Evolutionary conservation across 2,797 vertebrate species (phyloP), one percentile per base, ranked within the genome.

Genomic region (Myiotriccus ornatus): DNA sequence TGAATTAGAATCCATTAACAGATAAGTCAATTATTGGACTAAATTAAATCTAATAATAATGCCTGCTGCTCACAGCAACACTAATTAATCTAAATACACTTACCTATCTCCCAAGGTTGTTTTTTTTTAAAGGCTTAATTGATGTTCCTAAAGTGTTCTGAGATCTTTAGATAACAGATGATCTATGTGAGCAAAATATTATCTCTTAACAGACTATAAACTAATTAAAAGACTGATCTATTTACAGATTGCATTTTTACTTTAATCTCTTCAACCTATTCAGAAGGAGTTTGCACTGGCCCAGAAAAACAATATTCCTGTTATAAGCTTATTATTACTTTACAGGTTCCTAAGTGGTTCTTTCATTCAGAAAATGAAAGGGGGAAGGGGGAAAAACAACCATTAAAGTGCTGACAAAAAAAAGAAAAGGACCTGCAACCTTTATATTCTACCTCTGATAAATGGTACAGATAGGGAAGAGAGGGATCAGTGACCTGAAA

Each of bases 401-500:
- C 77, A 81, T 91, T 95, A 96, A 92, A 93, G 63, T 90, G 69
- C 76, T 75, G 84, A 93, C 74, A 27, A 73, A 84, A 87, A 73
- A 49, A 53, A 68, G 9, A 80, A 84, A 86, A 73, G 50, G 89
- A 94, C 82, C 87, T 93, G 89, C 81, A 97, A 93, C 82, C 91
- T 96, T 96, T 96, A 92, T 93, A 93, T 95, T 84, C 91, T 95
- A 94, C 92, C 95, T 96, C 95, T 49, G 96, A 96, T 96, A 96
- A 96, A 97, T 97, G 96, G 95, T 94, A 95, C 91, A 95, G 96
- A 97, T 96, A 97, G 96, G 94, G 67, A 92, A 95, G 94, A 94
- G 83, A 95, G 93, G 85, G 93, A 96, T 96, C 94, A 96, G 90
- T 97, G 96, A 96, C 95, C 89, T 96, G 97, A 97, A 97, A 97